phyloP scores from a whole-genome alignment of 2,113 vertebrate species.

The Dipodomys spectabilis region DNA sequence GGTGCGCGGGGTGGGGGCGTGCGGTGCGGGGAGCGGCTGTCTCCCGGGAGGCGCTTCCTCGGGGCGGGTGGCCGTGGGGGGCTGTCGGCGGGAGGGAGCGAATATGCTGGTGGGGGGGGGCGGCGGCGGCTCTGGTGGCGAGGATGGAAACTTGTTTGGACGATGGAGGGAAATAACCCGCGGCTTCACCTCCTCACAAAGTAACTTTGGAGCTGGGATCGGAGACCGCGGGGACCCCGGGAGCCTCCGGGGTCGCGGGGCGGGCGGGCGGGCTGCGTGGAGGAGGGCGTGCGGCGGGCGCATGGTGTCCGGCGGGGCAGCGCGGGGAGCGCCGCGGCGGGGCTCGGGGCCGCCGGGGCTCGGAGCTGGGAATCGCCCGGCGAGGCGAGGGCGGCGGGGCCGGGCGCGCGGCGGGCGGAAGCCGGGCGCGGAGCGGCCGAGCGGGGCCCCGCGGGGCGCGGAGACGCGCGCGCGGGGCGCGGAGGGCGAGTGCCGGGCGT shows the following conservation, averaged over 20 bases:
- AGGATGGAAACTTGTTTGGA: conserved; percentile 78
- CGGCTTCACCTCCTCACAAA: conserved; percentile 70
- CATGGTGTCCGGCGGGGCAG: conserved; percentile 7
- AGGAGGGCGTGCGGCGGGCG: background rate
- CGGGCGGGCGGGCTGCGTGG: background rate
- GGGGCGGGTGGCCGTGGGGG: conserved; percentile 55
- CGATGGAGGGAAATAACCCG: conserved; percentile 50
- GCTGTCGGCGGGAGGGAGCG: conserved; percentile 35
- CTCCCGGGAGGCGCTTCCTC: conserved; percentile 18
- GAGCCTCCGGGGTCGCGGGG: conserved; percentile 34
- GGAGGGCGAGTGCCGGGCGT: conserved; percentile 56
- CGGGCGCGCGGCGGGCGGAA: conserved; percentile 59
- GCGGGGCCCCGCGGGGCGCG: conserved; percentile 67
- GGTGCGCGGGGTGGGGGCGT: conserved; percentile 54
- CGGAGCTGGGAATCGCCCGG: conserved; percentile 27
- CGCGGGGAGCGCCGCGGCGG: background rate
- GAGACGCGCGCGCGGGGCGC: conserved; percentile 68
- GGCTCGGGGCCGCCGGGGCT: background rate
- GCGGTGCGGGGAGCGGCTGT: conserved; percentile 57
- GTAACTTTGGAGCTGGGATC: conserved; percentile 82
- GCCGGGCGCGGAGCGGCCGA: conserved; percentile 55
- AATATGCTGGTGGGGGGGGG: background rate
- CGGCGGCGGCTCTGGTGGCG: conserved; percentile 42
- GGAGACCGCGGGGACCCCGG: background rate
- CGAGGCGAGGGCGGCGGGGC: conserved; percentile 47